phyloP scores from a whole-genome alignment of 2,888 invertebrate species.

The Pemphredon lugubris region DNA sequence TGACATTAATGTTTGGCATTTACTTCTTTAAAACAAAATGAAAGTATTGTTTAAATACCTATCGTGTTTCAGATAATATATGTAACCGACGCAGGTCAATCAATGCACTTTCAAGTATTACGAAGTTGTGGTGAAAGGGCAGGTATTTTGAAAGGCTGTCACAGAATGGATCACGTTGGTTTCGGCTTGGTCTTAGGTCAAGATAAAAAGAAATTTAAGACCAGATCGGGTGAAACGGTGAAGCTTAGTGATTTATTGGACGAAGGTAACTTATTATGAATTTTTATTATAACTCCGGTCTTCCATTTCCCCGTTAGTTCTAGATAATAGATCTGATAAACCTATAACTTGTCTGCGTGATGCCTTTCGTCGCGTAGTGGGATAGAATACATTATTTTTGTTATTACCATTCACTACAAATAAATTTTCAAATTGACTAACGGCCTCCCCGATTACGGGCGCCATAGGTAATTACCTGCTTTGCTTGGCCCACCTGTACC shows the following conservation, averaged over 20 bases:
- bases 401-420: too few relatives aligned
- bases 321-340: not conserved
- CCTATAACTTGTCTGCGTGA: not conserved
- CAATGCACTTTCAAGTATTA: constrained; percentile 88
- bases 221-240: constrained; percentile 97
- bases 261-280: constrained; percentile 84
- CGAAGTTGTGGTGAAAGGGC: constrained; percentile 90
- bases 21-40: too few relatives aligned
- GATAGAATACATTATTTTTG: too few relatives aligned
- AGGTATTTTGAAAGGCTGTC: constrained; percentile 86
- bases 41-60: not conserved
- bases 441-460: too few relatives aligned
- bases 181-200: constrained; percentile 99
- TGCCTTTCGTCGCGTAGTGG: too few relatives aligned
- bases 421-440: too few relatives aligned
- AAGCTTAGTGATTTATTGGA: constrained; percentile 93
- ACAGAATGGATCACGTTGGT: constrained; percentile 93
- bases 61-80: constrained; percentile 73
- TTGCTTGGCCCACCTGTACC: too few relatives aligned
- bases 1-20: too few relatives aligned
- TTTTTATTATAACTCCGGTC: constrained; percentile 77
- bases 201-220: constrained; percentile 99
- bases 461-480: too few relatives aligned
- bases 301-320: too few relatives aligned
- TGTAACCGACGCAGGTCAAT: constrained; percentile 97